phyloP scores from a whole-genome alignment of 2,113 vertebrate species.

The Melozone crissalis region DNA sequence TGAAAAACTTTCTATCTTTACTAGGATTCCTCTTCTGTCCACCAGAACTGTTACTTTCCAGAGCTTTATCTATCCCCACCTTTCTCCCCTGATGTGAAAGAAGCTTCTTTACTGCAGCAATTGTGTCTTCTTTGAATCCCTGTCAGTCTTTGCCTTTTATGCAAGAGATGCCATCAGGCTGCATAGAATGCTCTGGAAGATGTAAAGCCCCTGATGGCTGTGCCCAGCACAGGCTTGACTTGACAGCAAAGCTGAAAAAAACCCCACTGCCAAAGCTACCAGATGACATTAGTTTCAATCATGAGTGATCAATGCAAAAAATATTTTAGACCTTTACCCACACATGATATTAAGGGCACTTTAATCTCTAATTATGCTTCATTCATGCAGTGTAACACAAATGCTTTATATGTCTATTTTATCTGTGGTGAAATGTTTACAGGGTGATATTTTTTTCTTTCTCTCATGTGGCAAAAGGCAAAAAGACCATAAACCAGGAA shows the following conservation, averaged over 20 bases:
- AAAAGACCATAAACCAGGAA: not conserved
- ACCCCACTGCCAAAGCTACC: not conserved
- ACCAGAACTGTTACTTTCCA: not conserved
- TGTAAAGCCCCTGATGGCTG: slow-evolving; percentile 23
- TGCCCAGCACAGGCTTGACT: slow-evolving; percentile 3
- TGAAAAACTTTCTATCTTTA: not conserved
- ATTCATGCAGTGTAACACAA: not conserved
- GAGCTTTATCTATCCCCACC: not conserved
- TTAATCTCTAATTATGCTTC: slow-evolving; percentile 32
- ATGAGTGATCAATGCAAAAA: slow-evolving; percentile 12
- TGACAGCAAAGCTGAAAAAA: not conserved
- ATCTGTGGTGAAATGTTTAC: not conserved
- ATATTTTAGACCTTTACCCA: not conserved
- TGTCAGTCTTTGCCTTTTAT: slow-evolving; percentile 19
- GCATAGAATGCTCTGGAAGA: slow-evolving; percentile 21
- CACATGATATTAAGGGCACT: not conserved
- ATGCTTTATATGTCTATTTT: not conserved
- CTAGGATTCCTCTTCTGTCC: not conserved
- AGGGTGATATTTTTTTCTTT: not conserved
- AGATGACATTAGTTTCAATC: slow-evolving; percentile 21
- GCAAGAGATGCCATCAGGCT: slow-evolving; percentile 27
- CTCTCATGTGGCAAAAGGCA: not conserved
- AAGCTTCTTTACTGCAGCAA: not conserved
- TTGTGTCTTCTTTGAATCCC: not conserved
- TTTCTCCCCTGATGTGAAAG: not conserved